Conservation (phyloP, 2,888 invertebrate genomes). For the Philonicus albiceps region DNA sequence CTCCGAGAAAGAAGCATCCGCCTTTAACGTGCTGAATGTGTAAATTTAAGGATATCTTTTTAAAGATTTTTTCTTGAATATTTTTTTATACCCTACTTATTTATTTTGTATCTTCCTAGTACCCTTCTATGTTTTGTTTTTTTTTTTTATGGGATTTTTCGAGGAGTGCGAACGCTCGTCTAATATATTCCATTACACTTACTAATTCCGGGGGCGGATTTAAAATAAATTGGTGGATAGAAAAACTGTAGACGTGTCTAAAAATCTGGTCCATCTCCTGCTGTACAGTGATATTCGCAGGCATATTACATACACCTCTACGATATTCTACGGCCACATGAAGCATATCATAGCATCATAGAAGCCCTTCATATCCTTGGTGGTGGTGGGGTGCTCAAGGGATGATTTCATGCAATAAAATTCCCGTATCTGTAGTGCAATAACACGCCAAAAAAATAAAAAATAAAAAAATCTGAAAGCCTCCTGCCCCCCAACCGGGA, state of each 20-base stretch:
- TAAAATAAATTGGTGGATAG: conserved; percentile 29
- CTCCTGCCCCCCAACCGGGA: too few species aligned
- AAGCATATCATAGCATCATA: neutral
- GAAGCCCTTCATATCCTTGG: neutral
- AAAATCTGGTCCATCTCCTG: neutral
- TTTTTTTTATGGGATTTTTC: neutral
- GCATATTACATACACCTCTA: neutral
- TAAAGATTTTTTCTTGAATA: too few species aligned
- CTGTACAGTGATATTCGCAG: too few species aligned
- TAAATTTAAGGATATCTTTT: too few species aligned
- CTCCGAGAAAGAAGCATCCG: neutral
- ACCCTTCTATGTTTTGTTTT: too few species aligned
- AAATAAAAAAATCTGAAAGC: too few species aligned
- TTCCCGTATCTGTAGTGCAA: neutral
- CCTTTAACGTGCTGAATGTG: too few species aligned
- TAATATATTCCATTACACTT: conserved; percentile 5
- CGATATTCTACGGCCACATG: neutral
- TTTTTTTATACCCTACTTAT: too few species aligned
- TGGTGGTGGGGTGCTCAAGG: neutral
- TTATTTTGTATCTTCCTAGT: too few species aligned
- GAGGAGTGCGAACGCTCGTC: neutral
- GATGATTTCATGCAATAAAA: neutral
- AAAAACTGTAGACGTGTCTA: neutral
- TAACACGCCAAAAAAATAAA: neutral
- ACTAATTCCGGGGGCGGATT: conserved; percentile 17